Evolutionary conservation across 2,113 vertebrate species (phyloP), one percentile per base, ranked within the genome.

Genomic region (Gracilinanus agilis): DNA sequence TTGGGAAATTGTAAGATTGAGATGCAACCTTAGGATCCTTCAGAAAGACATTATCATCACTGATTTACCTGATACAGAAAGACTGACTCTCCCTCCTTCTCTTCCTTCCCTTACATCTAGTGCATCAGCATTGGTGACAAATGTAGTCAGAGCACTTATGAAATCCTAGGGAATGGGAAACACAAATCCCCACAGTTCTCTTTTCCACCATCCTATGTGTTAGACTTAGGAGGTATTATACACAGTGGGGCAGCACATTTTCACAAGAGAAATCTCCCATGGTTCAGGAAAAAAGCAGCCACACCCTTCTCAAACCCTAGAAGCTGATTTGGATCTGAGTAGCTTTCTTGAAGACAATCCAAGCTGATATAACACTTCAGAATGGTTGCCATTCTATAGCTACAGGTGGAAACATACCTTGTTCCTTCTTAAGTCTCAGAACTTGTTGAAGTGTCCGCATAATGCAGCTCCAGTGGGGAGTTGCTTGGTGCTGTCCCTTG

Each of bases 401-500:
- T 83, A 19, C 67, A 40, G n/a, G 34, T n/a, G 5, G 67, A 83
- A 40, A 83, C n/a, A 83, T 83, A 40, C 67, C 19, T 3, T 40
- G 19, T 1, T 40, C n/a, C n/a, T 83, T 83, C n/a, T 83, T 83
- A 75, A 75, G n/a, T 75, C 67, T 25, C 56, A 58, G 56, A 27
- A 40, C 7, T 6, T 23, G 3, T 23, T 83, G n/a, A 5, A 83
- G 2, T 83, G n/a, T 40, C 21, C 34, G n/a, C 34, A 83, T 83
- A 40, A 40, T 83, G n/a, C 19, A 19, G 7, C 67, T 83, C n/a
- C n/a, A 40, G 67, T 7, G n/a, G 67, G 24, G 55, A 83, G 67
- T 83, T 83, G 67, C n/a, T 83, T 83, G 67, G n/a, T 83, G 67
- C n/a, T 83, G 67, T 83, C 67, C 67, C 67, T 83, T 83, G 67